These are phyloP conservation scores for Bombus huntii DNA, from an alignment of 1,140 invertebrate species.

Conservation along the genomic window DNA sequence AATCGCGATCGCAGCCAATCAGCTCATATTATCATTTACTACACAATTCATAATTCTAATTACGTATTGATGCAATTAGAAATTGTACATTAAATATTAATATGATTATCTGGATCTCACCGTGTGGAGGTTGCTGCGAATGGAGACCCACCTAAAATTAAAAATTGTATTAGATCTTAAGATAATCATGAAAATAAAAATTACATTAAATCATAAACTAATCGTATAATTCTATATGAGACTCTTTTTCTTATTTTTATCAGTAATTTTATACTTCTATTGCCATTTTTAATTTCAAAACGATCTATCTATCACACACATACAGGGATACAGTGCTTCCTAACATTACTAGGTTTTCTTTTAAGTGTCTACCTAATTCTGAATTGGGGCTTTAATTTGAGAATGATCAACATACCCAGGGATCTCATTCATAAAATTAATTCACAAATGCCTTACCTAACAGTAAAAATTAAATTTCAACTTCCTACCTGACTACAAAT, in stretches of 20 bases:
- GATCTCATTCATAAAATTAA: no score
- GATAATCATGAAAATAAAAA: no score
- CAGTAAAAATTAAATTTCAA: no score
- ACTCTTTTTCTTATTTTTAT: neutral
- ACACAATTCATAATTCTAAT: neutral
- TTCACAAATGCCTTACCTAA: no score
- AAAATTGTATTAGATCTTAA: neutral
- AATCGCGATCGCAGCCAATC: neutral
- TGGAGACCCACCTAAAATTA: neutral
- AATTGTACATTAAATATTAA: neutral
- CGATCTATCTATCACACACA: no score
- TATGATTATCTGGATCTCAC: neutral
- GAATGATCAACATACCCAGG: no score
- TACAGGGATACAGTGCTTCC: no score
- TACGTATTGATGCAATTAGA: neutral
- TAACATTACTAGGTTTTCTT: no score
- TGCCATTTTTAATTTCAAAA: neutral
- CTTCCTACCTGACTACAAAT: no score
- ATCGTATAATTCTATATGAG: neutral
- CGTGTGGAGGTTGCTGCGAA: neutral
- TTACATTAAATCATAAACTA: neutral
- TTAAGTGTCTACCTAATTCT: no score
- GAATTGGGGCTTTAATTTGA: no score
- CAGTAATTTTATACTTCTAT: neutral
- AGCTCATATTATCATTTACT: neutral